Conservation (phyloP, 2,797 vertebrate genomes). For the Esox lucius region DNA sequence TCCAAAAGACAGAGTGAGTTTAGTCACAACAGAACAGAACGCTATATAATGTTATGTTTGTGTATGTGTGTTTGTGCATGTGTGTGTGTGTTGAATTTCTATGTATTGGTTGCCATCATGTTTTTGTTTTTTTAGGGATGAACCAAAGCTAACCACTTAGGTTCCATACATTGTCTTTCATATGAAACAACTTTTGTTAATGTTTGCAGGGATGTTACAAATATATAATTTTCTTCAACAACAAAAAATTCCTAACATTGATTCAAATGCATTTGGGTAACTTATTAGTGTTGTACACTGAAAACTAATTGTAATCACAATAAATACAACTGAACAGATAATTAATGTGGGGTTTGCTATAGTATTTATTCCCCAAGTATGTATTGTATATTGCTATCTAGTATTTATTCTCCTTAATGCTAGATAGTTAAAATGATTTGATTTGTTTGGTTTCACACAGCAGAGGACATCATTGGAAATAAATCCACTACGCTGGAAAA, state of each 20-base stretch:
- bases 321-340: neutral
- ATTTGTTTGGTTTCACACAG: neutral
- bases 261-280: neutral
- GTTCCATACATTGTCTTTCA: constrained; percentile 15
- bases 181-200: constrained; percentile 19
- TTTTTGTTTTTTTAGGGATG: constrained; percentile 31
- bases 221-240: neutral
- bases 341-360: neutral
- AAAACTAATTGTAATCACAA: neutral
- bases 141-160: constrained; percentile 25
- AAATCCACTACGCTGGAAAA: neutral
- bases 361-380: neutral
- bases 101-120: constrained; percentile 16
- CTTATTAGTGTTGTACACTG: neutral
- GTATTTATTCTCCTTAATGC: neutral
- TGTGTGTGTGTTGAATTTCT: constrained; percentile 1
- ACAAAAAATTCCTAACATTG: no score
- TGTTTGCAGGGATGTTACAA: constrained; percentile 6
- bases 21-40: constrained; percentile 59
- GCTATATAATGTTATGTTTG: constrained; percentile 26
- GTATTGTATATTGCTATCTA: neutral
- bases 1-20: constrained; percentile 63
- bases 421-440: neutral
- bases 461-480: neutral
- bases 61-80: constrained; percentile 3